Conservation (phyloP, 2,888 invertebrate species). For the Coleophora deauratella region DNA sequence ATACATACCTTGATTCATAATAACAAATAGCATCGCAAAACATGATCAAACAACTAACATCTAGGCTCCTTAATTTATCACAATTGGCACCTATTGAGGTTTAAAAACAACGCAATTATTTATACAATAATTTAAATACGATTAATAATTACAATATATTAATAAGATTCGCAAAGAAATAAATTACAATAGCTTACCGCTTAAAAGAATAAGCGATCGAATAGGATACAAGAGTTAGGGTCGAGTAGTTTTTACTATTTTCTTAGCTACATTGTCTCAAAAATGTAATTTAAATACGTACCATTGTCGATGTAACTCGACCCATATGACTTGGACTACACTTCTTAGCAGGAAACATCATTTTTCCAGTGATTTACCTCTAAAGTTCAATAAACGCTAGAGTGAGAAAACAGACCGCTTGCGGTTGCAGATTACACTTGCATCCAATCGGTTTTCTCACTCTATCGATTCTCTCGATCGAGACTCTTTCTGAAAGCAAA, state of each 20-base stretch:
- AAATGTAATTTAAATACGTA: constrained; percentile 4
- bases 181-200: constrained; percentile 12
- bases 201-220: constrained; percentile 12
- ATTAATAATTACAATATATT: constrained; percentile 21
- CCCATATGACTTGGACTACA: too few relatives aligned
- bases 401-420: too few relatives aligned
- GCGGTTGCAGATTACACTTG: too few relatives aligned
- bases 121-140: constrained; percentile 32
- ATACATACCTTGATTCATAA: background rate
- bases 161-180: constrained; percentile 41
- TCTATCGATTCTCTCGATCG: too few relatives aligned
- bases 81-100: constrained; percentile 69
- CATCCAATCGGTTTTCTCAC: constrained; percentile 3
- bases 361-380: too few relatives aligned
- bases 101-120: constrained; percentile 44
- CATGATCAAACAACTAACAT: constrained; percentile 38
- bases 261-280: background rate
- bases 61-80: constrained; percentile 68
- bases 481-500: too few relatives aligned
- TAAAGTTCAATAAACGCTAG: too few relatives aligned
- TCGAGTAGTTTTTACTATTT: background rate
- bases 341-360: too few relatives aligned
- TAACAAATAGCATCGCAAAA: constrained; percentile 14
- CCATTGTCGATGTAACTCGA: too few relatives aligned
- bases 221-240: constrained; percentile 10